Evolutionary conservation across 2,888 invertebrate species (phyloP).

Genomic region (Brenthis hecate): DNA sequence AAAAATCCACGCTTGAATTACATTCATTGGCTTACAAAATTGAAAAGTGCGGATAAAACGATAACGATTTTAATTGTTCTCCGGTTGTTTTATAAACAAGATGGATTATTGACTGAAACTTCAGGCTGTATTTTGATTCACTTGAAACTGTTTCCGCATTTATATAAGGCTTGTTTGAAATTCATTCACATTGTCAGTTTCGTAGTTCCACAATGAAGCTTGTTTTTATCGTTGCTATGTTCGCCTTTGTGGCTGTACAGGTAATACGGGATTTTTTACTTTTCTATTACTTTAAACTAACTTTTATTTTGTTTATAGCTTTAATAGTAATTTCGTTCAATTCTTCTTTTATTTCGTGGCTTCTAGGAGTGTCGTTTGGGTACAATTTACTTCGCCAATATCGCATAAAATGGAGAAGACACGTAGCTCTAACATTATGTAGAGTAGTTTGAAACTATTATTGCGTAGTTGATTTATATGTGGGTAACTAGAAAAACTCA

Average conservation of each 20-base stretch:
- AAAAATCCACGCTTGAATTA: slow-evolving; percentile 8
- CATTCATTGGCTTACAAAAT: slow-evolving; percentile 28
- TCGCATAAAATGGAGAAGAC: too few relatives aligned
- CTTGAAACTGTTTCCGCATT: slow-evolving; percentile 45
- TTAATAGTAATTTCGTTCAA: too few relatives aligned
- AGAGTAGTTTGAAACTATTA: too few relatives aligned
- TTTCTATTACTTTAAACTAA: too few relatives aligned
- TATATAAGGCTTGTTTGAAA: slow-evolving; percentile 55
- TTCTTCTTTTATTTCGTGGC: too few relatives aligned
- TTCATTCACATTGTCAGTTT: slow-evolving; percentile 12
- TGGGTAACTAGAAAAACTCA: too few relatives aligned
- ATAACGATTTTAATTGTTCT: slow-evolving; percentile 64
- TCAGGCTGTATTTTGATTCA: slow-evolving; percentile 54
- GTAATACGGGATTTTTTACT: slow-evolving; percentile 42
- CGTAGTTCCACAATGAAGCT: slow-evolving; percentile 58
- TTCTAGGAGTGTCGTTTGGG: too few relatives aligned
- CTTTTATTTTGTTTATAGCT: too few relatives aligned
- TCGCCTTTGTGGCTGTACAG: slow-evolving; percentile 68
- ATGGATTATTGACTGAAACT: slow-evolving; percentile 50
- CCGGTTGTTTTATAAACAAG: slow-evolving; percentile 64
- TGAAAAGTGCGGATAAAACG: slow-evolving; percentile 51
- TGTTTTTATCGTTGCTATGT: slow-evolving; percentile 55
- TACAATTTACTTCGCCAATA: too few relatives aligned
- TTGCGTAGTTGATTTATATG: too few relatives aligned
- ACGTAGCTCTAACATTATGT: too few relatives aligned